A percentile compares a stretch with the other conserved stretches of the same genome.
These are phyloP conservation scores for Melikaiella ostensackeni DNA, from an alignment of 2,888 invertebrate species.

Conservation along the genomic window DNA sequence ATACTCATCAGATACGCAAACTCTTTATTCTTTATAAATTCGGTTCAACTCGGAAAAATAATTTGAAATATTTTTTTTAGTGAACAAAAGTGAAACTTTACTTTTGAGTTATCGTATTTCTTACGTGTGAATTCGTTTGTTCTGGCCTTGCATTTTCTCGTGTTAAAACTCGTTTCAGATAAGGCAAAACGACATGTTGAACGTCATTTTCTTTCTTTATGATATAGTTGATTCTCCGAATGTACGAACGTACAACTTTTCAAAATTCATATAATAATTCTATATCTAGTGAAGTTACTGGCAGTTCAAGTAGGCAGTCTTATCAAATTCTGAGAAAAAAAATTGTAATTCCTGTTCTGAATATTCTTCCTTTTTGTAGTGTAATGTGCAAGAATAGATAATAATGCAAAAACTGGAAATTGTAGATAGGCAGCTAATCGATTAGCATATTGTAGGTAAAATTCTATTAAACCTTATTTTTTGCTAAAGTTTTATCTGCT, in stretches of 20 bases:
- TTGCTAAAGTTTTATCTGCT: no score
- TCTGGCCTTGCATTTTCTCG: slow-evolving; percentile 18
- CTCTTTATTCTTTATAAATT: background rate
- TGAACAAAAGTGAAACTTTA: background rate
- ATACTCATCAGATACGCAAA: no score
- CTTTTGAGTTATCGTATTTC: slow-evolving; percentile 6
- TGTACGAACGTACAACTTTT: background rate
- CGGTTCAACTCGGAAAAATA: background rate
- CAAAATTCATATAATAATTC: background rate
- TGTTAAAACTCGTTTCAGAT: slow-evolving; percentile 28
- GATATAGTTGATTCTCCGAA: background rate
- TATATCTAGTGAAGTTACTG: no score
- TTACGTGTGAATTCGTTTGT: slow-evolving; percentile 35
- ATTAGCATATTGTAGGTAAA: background rate
- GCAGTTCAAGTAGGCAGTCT: background rate
- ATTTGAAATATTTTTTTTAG: background rate
- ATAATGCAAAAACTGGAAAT: slow-evolving; percentile 2
- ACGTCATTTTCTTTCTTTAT: slow-evolving; percentile 16
- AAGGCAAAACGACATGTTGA: slow-evolving; percentile 8
- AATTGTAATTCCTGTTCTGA: background rate
- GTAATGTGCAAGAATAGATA: background rate
- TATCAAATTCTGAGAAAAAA: background rate
- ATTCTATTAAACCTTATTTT: background rate
- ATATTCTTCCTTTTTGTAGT: background rate
- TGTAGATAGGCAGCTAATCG: background rate